Base-by-base conservation (phyloP, 2,797 vertebrate species). In the Semaprochilodus insignis region DNA sequence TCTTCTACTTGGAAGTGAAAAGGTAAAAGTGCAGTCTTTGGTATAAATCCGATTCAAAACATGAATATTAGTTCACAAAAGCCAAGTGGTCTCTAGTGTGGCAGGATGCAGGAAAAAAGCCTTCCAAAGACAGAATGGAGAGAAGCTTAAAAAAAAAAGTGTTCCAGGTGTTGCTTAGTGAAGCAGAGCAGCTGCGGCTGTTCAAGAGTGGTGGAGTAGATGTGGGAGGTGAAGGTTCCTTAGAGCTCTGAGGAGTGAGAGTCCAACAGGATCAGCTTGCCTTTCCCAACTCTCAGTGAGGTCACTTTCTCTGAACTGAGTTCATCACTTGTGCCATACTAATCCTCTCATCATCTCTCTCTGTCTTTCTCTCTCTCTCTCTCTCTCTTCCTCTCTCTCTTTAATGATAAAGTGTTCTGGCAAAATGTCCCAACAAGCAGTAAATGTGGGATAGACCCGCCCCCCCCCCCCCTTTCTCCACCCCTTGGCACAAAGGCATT, bases 321-420 rank as follows among this genome's bases (percentile, higher is more conserved):
- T 93, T 90, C 91, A 93, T 96, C 91, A 93, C 90, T 90, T 93
- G 91, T 93, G 92, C 91, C 88, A 92, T 89, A 90, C 85, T 87
- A 90, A 90, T 84, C 67, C 48, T 90, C 88, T 88, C 40, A 44
- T 44, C 92, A 88, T 62, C 85, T 63, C 79, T 75, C 81, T 60
- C 82, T 59, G 75, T 74, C 77, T 67, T 77, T 59, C 77, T 70
- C 81, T 82, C 77, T 73, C 77, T 65, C 78, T 70, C 60, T 81
- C 73, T 78, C 81, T 81, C 74, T 83, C 70, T 74, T 60, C 83
- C 54, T 65, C 44, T 78, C 60, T 70, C 74, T 82, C 80, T 75
- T 17, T 81, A 92, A 90, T 92, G 88, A 92, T 92, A 88, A 92
- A 91, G 86, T 89, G 82, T 83, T 91, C 84, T 86, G 65, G 86